Conservation (phyloP, 2,888 invertebrate species). For the Steromphala cineraria region DNA sequence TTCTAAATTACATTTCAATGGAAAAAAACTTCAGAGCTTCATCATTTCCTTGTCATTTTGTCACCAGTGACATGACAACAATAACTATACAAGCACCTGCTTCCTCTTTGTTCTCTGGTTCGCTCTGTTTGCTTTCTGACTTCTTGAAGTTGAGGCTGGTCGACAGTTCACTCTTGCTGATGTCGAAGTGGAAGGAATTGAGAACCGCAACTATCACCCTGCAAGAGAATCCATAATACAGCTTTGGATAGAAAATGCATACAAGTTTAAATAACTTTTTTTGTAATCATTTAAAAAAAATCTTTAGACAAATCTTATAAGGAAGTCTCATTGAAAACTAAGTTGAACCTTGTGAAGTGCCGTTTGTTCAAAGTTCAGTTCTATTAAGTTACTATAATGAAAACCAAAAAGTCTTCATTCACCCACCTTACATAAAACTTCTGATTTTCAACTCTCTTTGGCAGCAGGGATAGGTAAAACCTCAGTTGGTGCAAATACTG, state of each 20-base stretch:
- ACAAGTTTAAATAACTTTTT: too few relatives aligned
- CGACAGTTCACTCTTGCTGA: constrained; percentile 72
- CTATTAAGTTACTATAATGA: too few relatives aligned
- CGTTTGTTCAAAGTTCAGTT: too few relatives aligned
- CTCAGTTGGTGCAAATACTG: constrained; percentile 90
- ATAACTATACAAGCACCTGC: constrained; percentile 8
- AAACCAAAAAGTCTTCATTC: not conserved
- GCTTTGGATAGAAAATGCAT: too few relatives aligned
- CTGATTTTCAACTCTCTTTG: constrained; percentile 84
- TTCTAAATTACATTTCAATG: too few relatives aligned
- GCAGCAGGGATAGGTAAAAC: constrained; percentile 86
- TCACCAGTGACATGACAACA: too few relatives aligned
- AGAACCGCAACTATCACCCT: constrained; percentile 81
- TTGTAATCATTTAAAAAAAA: too few relatives aligned
- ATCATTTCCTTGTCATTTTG: too few relatives aligned
- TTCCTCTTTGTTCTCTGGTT: not conserved
- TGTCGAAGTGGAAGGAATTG: constrained; percentile 94
- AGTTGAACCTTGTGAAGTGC: too few relatives aligned
- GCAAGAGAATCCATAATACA: not conserved
- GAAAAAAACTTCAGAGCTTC: too few relatives aligned
- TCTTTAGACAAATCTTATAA: too few relatives aligned
- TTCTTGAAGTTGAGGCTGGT: constrained; percentile 9
- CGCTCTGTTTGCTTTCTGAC: constrained; percentile 29
- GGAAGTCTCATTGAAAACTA: too few relatives aligned
- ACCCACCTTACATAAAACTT: constrained; percentile 83